Percentiles rank a stretch among this genome's conserved stretches.
phyloP scores from a whole-genome alignment of 2,113 vertebrate genomes.

The Cairina moschata region DNA sequence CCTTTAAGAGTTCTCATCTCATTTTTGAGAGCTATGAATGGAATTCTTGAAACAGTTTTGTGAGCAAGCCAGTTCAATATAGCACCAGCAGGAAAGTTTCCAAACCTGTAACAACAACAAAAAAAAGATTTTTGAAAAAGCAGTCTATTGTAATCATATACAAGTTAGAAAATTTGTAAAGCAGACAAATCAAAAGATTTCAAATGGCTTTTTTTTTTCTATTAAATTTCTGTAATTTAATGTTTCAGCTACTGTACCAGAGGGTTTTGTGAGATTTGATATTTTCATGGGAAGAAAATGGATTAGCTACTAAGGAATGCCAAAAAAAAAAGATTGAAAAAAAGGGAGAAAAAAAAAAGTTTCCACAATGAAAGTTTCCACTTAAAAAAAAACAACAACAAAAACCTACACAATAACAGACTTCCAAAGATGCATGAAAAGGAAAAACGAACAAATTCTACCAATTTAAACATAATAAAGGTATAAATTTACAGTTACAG shows the following conservation, averaged over 20 bases:
- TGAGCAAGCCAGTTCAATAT: neutral
- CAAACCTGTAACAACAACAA: neutral
- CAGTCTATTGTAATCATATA: neutral
- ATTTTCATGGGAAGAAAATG: neutral
- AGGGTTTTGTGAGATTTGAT: neutral
- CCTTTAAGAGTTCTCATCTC: neutral
- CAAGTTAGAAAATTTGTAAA: neutral
- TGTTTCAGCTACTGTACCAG: neutral
- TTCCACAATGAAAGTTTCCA: neutral
- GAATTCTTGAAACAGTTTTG: neutral
- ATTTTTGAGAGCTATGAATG: neutral
- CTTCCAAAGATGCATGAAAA: neutral
- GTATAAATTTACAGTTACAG: neutral
- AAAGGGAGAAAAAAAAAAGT: neutral
- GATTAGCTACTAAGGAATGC: neutral
- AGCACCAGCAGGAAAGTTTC: neutral
- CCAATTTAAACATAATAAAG: neutral
- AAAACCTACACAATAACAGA: neutral
- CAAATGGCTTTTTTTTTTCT: neutral
- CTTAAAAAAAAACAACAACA: neutral
- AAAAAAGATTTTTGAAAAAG: neutral
- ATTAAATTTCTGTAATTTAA: neutral
- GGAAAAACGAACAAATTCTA: neutral
- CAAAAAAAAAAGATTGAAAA: neutral
- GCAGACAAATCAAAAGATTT: neutral